These are phyloP conservation scores for Myotis daubentonii DNA, from an alignment of 2,797 vertebrate species.

Conservation along the genomic window DNA sequence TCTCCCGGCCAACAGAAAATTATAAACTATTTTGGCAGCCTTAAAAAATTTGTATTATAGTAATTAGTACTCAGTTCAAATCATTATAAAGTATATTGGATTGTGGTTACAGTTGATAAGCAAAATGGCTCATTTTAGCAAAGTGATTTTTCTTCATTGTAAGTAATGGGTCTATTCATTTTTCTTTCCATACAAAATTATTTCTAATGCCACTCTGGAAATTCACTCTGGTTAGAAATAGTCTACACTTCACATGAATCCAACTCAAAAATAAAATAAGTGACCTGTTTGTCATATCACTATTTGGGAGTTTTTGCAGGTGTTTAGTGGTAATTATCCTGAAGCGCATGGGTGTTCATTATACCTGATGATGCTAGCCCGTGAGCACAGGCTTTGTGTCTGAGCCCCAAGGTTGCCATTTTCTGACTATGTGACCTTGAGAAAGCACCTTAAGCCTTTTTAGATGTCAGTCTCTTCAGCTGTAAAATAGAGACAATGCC, in stretches of 20 bases:
- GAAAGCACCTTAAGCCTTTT: not conserved
- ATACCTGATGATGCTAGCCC: not conserved
- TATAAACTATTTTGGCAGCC: constrained; percentile 14
- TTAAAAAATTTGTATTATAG: not conserved
- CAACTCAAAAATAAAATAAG: not conserved
- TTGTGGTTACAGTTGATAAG: constrained; percentile 35
- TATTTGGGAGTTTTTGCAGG: not conserved
- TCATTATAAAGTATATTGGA: constrained; percentile 21
- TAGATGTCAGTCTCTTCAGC: not conserved
- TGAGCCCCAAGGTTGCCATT: not conserved
- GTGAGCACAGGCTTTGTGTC: not conserved
- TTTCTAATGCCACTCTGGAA: constrained; percentile 21
- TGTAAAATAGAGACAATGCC: not conserved
- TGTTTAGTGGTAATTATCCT: not conserved
- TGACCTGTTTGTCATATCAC: not conserved
- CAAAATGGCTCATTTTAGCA: constrained; percentile 27
- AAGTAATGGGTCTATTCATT: not conserved
- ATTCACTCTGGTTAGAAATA: constrained; percentile 28
- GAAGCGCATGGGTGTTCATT: not conserved
- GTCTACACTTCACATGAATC: not conserved
- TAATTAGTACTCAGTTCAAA: constrained; percentile 28
- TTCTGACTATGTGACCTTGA: not conserved
- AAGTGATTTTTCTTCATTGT: constrained; percentile 46
- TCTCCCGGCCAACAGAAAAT: not conserved
- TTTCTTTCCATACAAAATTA: not conserved